phyloP scores from a whole-genome alignment of 2,113 vertebrate species.

The Puntigrus tetrazona region DNA sequence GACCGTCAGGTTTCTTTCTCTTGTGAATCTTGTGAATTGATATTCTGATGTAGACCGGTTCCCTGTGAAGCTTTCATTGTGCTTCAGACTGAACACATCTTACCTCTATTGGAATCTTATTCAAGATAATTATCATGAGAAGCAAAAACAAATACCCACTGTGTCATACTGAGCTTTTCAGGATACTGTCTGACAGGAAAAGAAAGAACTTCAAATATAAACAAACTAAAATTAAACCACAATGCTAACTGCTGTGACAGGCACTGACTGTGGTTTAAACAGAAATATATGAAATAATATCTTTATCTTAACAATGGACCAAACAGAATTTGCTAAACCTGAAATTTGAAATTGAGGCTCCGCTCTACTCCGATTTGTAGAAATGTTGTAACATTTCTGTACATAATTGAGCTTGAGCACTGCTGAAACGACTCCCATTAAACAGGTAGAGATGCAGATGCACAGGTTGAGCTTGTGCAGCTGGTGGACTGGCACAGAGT shows the following conservation, averaged over 20 bases:
- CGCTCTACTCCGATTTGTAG: no score
- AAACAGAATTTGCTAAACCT: neutral
- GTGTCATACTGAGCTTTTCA: neutral
- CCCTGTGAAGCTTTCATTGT: neutral
- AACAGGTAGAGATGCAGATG: slow-evolving; percentile 9
- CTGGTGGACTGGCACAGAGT: neutral
- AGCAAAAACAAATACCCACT: neutral
- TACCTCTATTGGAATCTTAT: neutral
- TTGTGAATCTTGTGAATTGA: neutral
- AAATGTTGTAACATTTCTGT: neutral
- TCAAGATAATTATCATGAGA: neutral
- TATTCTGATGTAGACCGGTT: neutral
- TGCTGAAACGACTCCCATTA: slow-evolving; percentile 6
- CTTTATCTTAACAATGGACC: neutral
- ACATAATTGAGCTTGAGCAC: slow-evolving; percentile 9
- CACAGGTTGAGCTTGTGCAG: neutral
- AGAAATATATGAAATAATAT: neutral
- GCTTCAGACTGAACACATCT: neutral
- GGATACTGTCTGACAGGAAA: neutral
- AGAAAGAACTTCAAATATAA: neutral
- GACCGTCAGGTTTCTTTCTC: neutral
- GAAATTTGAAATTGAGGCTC: neutral
- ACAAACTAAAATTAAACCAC: neutral
- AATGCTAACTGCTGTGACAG: neutral
- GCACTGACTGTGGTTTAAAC: neutral